phyloP scores from a whole-genome alignment of 2,797 vertebrate genomes.

The Brachyalestes nurse region DNA sequence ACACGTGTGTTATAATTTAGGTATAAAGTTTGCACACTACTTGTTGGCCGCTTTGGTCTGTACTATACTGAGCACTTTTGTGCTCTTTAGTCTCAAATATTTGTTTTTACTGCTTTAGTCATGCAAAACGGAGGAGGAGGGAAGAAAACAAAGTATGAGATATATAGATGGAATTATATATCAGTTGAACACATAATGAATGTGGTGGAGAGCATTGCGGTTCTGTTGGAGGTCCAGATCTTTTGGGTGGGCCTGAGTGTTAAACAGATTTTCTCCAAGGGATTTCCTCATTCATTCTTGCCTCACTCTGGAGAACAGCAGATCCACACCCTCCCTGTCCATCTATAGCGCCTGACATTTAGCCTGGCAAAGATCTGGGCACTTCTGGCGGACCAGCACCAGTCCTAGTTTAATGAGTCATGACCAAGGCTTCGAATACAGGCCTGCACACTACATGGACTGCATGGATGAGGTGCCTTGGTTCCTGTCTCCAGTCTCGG shows the following conservation, averaged over 20 bases:
- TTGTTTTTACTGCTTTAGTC: neutral
- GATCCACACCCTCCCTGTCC: conserved; percentile 41
- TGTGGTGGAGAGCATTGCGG: neutral
- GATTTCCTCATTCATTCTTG: conserved; percentile 27
- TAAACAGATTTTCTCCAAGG: conserved; percentile 9
- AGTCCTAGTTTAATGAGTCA: conserved; percentile 35
- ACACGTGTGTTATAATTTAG: no score
- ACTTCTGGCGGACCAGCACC: conserved; percentile 16
- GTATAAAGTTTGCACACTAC: no score
- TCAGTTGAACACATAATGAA: neutral
- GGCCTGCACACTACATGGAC: conserved; percentile 25
- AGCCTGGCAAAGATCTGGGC: conserved; percentile 30
- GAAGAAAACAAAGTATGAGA: conserved; percentile 6
- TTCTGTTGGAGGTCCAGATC: neutral
- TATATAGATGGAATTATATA: neutral
- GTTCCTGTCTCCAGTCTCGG: conserved; percentile 17
- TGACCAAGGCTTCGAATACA: conserved; percentile 27
- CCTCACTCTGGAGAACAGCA: conserved; percentile 1
- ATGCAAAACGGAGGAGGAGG: neutral
- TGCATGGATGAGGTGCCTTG: conserved; percentile 3
- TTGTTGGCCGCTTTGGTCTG: no score
- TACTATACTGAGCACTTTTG: neutral
- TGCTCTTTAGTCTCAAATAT: neutral
- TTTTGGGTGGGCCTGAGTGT: conserved; percentile 21
- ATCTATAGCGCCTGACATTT: conserved; percentile 26